These are phyloP conservation scores for Blastobasis adustella DNA, from an alignment of 2,888 invertebrate species.

Conservation along the genomic window DNA sequence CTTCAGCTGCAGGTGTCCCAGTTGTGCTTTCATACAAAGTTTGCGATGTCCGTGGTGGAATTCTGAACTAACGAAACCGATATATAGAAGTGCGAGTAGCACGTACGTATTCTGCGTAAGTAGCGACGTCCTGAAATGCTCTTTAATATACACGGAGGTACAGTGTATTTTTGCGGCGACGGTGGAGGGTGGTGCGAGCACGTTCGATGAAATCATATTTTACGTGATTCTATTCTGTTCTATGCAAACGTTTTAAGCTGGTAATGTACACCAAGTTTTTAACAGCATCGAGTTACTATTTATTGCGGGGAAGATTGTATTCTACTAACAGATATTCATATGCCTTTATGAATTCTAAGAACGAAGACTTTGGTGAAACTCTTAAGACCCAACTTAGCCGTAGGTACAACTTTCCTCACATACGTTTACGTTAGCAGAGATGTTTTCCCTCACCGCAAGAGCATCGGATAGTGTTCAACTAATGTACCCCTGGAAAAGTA, in stretches of 20 bases:
- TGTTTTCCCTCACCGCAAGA: neutral
- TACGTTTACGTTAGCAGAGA: neutral
- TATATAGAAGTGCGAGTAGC: too few species aligned
- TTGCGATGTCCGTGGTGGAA: too few species aligned
- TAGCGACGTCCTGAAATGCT: too few species aligned
- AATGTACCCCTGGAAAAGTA: too few species aligned
- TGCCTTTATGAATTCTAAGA: neutral
- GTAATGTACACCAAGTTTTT: constrained; percentile 2
- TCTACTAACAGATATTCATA: neutral
- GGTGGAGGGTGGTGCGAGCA: constrained; percentile 26
- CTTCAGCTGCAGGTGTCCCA: too few species aligned
- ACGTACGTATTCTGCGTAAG: too few species aligned
- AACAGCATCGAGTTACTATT: neutral
- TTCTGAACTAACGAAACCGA: too few species aligned
- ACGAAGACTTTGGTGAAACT: neutral
- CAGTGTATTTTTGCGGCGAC: too few species aligned
- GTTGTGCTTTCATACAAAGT: too few species aligned
- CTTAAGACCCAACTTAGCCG: neutral
- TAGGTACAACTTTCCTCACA: neutral
- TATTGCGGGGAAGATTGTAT: neutral
- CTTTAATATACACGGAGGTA: too few species aligned
- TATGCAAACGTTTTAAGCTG: constrained; percentile 13
- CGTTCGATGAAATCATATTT: constrained; percentile 66
- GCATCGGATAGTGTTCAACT: too few species aligned
- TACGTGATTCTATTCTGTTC: constrained; percentile 60